Evolutionary conservation across 37 sponge, comb jelly and placozoan genomes (phyloP), one percentile per base, ranked within the genome.

Genomic region (Bolinopsis microptera): DNA sequence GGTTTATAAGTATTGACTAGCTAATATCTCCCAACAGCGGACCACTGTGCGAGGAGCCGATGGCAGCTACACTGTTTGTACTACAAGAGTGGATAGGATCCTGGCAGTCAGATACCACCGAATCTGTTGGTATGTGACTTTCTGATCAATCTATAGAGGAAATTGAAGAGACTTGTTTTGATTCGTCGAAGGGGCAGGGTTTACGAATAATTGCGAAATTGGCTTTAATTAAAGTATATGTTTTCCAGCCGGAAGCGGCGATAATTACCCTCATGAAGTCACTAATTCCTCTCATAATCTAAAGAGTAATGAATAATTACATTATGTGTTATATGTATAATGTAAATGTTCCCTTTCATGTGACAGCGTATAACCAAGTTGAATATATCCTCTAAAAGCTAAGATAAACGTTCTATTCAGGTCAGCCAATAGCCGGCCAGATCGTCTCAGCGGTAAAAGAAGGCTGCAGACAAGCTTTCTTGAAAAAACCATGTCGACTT

Each of bases 31-130:
- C 96, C 34, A 93, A 95, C n/a, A 92, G 96, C 36, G 99, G 99
- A 25, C 99, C 99, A 1, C 96, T 99, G 32, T 99, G 99, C 94
- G 97, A 99, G 82, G 99, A 99, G 83, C 99, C 99, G 0, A 69
- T 97, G 93, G 77, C 86, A 0, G 99, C 97, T n/a, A 96, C 97
- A 36, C 94, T 96, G 68, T 94, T 97, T 70, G 76, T 94, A 0
- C 68, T 99, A 23, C 92, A 93, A 36, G 94, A 95, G 31, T 97
- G 97, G 97, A 95, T 22, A 41, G 74, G 27, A 37, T 23, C 61
- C 23, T 27, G 67, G 27, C 31, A 88, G 32, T 40, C 69, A 38
- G 22, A 32, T 80, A 13, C 93, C 68, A 33, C 26, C 92, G 76
- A 74, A 39, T 27, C 35, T 38, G 32, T 40, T 33, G 92, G 68